Evolutionary conservation across 2,113 vertebrate genomes (phyloP).

Genomic region (Thamnaconus septentrionalis): DNA sequence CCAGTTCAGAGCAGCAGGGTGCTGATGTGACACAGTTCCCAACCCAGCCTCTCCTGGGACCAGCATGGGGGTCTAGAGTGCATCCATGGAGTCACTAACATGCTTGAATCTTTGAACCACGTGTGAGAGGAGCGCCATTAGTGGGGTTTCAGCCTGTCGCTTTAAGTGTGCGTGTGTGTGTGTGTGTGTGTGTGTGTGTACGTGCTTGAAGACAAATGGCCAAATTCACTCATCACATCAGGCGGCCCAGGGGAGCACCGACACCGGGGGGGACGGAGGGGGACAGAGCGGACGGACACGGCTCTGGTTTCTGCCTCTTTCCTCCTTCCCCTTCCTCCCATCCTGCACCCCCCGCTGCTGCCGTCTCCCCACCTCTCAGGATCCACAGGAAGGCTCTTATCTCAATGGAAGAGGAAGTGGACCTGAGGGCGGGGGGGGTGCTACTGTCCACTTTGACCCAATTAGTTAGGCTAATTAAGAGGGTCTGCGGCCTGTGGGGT

Average conservation of each 20-base stretch:
- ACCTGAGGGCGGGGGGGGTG: conserved; percentile 39
- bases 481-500: conserved; percentile 47
- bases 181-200: conserved; percentile 39
- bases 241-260: conserved; percentile 55
- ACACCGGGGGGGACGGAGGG: conserved; percentile 40
- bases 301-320: conserved; percentile 50
- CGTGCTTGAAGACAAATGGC: conserved; percentile 71
- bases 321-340: conserved; percentile 22
- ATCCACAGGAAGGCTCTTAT: conserved; percentile 65
- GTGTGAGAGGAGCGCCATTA: conserved; percentile 66
- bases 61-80: conserved; percentile 45
- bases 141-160: conserved; percentile 31
- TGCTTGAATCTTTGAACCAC: conserved; percentile 69
- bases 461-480: conserved; percentile 72
- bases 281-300: conserved; percentile 22
- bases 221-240: conserved; percentile 76
- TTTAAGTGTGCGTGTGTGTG: conserved; percentile 28
- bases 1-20: conserved; percentile 5
- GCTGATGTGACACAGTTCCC: conserved; percentile 54
- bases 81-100: conserved; percentile 30
- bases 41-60: conserved; percentile 38
- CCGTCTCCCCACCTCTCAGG: conserved; percentile 9
- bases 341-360: conserved; percentile 28
- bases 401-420: conserved; percentile 67
- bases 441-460: conserved; percentile 60